Base-by-base conservation (phyloP, 2,888 invertebrate genomes). In the Criorhina ranunculi region DNA sequence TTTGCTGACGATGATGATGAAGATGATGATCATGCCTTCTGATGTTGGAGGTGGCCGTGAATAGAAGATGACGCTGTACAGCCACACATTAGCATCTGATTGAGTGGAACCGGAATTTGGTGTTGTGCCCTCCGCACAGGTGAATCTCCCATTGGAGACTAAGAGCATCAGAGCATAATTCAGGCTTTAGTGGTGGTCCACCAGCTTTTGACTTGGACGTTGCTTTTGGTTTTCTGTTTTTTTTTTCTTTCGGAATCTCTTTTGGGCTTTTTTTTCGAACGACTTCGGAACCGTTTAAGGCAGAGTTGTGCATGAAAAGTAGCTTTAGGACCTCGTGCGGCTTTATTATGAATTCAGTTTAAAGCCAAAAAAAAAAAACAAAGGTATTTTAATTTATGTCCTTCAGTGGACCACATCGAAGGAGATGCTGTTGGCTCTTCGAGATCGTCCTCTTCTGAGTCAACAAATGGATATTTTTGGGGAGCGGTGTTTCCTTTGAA, bases 311-410 rank as follows among this genome's bases (percentile, higher is more conserved):
- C 59, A 60, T 35, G 42, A 44, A 66, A 51, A 60, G 62, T 19
- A 70, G 70, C 81, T 82, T 82, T 37, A 80, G 85, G 85, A 80
- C 64, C 70, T 80, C 46, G 42, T 31, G 37, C 53, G 33, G 75
- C 70, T 70, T 85, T 53, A 79, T 85, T 85, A 83, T 46, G 75
- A 19, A 80, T 85, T 85, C 85, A 80, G 59, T 66, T 60, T 19
- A 53, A 59, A 59, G 31, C 46, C 40, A 6, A 3, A n/a, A n/a
- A n/a, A 11, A 7, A 49, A 75, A 60, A 51, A 40, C 57, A 59
- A 46, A 72, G 64, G 69, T 75, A 85, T 85, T 85, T 85, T 85
- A 85, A 85, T 85, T 85, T 85, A 85, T 85, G 85, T 85, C 85
- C 85, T 85, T 80, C 51, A 76, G 11, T 62, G 80, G 80, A 76